Evolutionary conservation across 1,140 invertebrate species (phyloP), one percentile per base, ranked within the genome.

Genomic region (Diachasmimorpha longicaudata): DNA sequence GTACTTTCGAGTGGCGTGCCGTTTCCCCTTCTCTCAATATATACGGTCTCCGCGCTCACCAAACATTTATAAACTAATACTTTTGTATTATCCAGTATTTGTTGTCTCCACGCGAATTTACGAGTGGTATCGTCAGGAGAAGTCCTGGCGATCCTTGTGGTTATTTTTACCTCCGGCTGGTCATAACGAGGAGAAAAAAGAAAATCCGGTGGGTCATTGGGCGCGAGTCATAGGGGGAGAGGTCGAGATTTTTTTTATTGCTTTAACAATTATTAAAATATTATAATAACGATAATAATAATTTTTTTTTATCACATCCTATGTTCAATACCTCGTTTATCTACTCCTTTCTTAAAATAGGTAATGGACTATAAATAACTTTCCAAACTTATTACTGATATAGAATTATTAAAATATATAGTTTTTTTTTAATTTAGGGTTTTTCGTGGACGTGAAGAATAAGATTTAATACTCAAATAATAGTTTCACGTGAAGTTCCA

Each of bases 11-110:
- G 82, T 84, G 85, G 79, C 81, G 83, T 80, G 81, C 66, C 77
- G 75, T 86, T 84, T 84, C 85, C 85, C 84, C 85, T 85, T 84
- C 84, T 79, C 81, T 81, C 80, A 83, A 84, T 86, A 84, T 85
- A 83, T 84, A 84, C 82, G 63, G 78, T 78, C 36, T n/a, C 69
- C 75, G 83, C 83, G 82, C 82, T 85, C 82, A 80, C 83, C 83
- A 79, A 79, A 37, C 21, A 25, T 39, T 52, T 68, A 72, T 8
- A 58, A 37, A 36, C 23, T 72, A 19, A 78, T 68, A 70, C 74
- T 66, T 71, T 66, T 74, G 66, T 67, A 63, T 66, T 77, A 72
- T 79, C 78, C 70, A 77, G 58, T 31, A 13, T 66, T 66, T 66
- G 19, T 66, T 2, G 25, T 66, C 14, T n/a, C 19, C 8, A 0